Conservation (phyloP, 2,888 invertebrate species). For the Caenorhabditis wallacei region DNA sequence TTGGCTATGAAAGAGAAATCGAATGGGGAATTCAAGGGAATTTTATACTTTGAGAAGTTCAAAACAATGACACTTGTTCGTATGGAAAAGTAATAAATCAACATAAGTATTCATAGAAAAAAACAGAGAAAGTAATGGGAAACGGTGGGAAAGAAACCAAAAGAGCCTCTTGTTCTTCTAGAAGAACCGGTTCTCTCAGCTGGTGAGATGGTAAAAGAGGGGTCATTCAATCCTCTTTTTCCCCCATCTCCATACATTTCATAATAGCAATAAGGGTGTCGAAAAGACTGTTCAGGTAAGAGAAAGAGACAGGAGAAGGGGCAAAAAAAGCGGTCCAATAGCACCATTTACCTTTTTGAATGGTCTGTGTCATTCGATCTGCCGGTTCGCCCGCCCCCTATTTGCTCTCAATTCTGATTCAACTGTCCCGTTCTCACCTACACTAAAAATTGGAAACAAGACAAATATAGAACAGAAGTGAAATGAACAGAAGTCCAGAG, state of each 20-base stretch:
- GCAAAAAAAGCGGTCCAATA: conserved; percentile 13
- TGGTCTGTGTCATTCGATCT: conserved; percentile 3
- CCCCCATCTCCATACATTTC: neutral
- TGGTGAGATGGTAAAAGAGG: conserved; percentile 4
- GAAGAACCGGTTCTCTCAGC: conserved; percentile 13
- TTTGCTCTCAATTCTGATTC: conserved; percentile 52
- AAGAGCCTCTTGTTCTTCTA: conserved; percentile 2
- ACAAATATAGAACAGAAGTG: conserved; percentile 18
- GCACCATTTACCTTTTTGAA: conserved; percentile 32
- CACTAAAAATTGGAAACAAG: conserved; percentile 31
- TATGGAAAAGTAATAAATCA: no score
- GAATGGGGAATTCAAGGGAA: no score
- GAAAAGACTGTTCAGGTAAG: conserved; percentile 15
- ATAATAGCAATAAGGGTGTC: conserved; percentile 20
- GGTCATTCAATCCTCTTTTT: conserved; percentile 5
- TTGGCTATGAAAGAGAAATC: no score
- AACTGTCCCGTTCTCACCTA: conserved; percentile 26
- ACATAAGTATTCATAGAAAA: neutral
- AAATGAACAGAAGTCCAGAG: conserved; percentile 42
- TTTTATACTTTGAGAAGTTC: no score
- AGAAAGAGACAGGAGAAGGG: neutral
- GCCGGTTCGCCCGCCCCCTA: conserved; percentile 41
- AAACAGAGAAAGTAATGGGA: neutral
- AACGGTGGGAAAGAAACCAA: neutral
- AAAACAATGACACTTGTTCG: no score